Percentiles rank a stretch among this genome's conserved stretches.
These are phyloP conservation scores for Vollenhovia emeryi DNA, from an alignment of 1,140 invertebrate genomes.

Conservation along the genomic window DNA sequence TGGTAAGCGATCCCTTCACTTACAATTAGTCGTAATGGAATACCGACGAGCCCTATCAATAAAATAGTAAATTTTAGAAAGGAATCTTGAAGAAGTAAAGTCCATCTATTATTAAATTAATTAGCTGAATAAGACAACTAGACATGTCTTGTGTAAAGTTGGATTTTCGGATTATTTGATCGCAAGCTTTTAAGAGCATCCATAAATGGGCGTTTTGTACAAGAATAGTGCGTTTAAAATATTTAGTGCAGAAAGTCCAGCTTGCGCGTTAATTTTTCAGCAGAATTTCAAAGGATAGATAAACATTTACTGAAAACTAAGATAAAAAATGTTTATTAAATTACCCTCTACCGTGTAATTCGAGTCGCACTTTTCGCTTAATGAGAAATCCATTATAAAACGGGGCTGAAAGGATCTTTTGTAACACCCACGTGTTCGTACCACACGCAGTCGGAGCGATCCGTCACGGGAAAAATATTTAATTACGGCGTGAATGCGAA, in stretches of 20 bases:
- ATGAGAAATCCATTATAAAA: constrained; percentile 46
- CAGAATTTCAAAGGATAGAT: not conserved
- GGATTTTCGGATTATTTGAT: not conserved
- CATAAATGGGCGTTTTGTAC: not conserved
- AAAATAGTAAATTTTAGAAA: not conserved
- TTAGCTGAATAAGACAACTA: not conserved
- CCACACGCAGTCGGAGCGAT: constrained; percentile 8
- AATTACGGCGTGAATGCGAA: constrained; percentile 52
- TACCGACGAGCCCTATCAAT: not conserved
- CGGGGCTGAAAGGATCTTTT: constrained; percentile 44
- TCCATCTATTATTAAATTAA: not conserved
- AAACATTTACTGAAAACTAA: not conserved
- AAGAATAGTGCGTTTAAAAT: not conserved
- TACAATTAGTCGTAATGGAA: not conserved
- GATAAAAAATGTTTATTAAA: constrained; percentile 27
- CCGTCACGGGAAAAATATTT: constrained; percentile 52
- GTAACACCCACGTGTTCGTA: constrained; percentile 22
- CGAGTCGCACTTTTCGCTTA: constrained; percentile 31
- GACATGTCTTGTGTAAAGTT: not conserved
- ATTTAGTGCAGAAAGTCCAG: not conserved
- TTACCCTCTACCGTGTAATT: constrained; percentile 15
- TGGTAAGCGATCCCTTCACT: too few relatives aligned
- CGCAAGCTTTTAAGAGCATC: not conserved
- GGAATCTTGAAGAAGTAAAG: not conserved
- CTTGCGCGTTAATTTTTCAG: too few relatives aligned